Evolutionary conservation across 2,888 invertebrate genomes (phyloP).

Genomic region (Pycnomerus fuliginosus): DNA sequence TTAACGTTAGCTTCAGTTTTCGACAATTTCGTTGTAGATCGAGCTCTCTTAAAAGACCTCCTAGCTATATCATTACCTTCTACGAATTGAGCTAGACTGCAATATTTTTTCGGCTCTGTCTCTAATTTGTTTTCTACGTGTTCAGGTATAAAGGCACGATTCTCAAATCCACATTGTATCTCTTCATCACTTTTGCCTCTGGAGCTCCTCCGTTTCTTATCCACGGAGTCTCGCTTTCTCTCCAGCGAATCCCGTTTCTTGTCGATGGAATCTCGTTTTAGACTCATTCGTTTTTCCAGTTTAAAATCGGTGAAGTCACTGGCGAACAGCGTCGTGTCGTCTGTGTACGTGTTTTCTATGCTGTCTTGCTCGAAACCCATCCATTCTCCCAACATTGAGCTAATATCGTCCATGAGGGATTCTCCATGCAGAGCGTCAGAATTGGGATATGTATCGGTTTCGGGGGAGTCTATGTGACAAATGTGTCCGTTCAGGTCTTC

Average conservation of each 20-base stretch:
- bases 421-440: slow-evolving; percentile 77
- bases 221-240: slow-evolving; percentile 45
- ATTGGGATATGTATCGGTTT: slow-evolving; percentile 71
- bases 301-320: slow-evolving; percentile 48
- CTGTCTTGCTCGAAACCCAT: slow-evolving; percentile 60
- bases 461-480: slow-evolving; percentile 81
- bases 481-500: slow-evolving; percentile 59
- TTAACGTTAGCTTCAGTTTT: slow-evolving; percentile 52
- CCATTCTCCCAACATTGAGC: slow-evolving; percentile 71
- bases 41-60: slow-evolving; percentile 66
- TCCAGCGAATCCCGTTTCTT: too few relatives aligned
- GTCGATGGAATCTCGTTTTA: slow-evolving; percentile 50
- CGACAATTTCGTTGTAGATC: slow-evolving; percentile 41
- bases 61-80: slow-evolving; percentile 83
- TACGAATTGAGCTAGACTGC: slow-evolving; percentile 78
- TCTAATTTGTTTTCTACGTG: slow-evolving; percentile 49
- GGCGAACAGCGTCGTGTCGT: slow-evolving; percentile 68
- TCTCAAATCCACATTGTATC: slow-evolving; percentile 70
- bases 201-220: slow-evolving; percentile 44
- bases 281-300: slow-evolving; percentile 60
- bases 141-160: slow-evolving; percentile 65
- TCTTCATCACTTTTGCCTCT: slow-evolving; percentile 54
- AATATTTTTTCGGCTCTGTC: slow-evolving; percentile 62
- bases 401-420: slow-evolving; percentile 76
- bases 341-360: slow-evolving; percentile 62